Evolutionary conservation across 2,797 vertebrate genomes (phyloP).

Genomic region (Carapus acus): DNA sequence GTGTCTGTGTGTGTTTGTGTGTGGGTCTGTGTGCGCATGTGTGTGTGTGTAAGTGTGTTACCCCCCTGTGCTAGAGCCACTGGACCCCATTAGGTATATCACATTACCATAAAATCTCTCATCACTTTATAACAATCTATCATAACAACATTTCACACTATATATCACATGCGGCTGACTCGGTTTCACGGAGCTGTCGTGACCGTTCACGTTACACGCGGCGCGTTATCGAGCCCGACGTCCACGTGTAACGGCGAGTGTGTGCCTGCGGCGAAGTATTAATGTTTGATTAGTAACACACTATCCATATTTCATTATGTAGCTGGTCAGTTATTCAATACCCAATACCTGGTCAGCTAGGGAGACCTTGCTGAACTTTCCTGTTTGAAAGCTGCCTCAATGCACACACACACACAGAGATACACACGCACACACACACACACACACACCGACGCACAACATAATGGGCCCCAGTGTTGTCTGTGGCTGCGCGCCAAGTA

Average conservation of each 20-base stretch:
- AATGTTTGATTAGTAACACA: conserved; percentile 34
- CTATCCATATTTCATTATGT: conserved; percentile 51
- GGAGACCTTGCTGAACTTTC: conserved; percentile 43
- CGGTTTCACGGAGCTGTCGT: conserved; percentile 2
- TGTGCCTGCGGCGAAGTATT: conserved; percentile 26
- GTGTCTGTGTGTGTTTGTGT: conserved; percentile 25
- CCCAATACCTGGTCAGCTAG: conserved; percentile 49
- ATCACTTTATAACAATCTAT: conserved; percentile 37
- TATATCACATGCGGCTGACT: not conserved
- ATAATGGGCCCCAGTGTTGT: conserved; percentile 66
- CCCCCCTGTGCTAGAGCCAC: conserved; percentile 13
- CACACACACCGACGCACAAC: conserved; percentile 41
- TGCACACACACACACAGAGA: conserved; percentile 17
- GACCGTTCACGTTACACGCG: conserved; percentile 15
- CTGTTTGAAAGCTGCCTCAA: conserved; percentile 48
- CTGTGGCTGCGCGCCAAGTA: conserved; percentile 62
- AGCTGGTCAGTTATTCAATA: conserved; percentile 51
- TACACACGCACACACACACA: conserved; percentile 26
- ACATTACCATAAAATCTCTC: conserved; percentile 43
- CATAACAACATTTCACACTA: conserved; percentile 21
- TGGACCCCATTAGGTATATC: conserved; percentile 33
- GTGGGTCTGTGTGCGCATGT: conserved; percentile 24
- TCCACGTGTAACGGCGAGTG: conserved; percentile 27
- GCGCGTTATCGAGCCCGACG: conserved; percentile 12
- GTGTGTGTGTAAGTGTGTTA: conserved; percentile 26